Percentiles rank a stretch among this genome's conserved stretches.
Conservation (phyloP, 2,797 vertebrate genomes). For the Cichlasoma orientale region DNA sequence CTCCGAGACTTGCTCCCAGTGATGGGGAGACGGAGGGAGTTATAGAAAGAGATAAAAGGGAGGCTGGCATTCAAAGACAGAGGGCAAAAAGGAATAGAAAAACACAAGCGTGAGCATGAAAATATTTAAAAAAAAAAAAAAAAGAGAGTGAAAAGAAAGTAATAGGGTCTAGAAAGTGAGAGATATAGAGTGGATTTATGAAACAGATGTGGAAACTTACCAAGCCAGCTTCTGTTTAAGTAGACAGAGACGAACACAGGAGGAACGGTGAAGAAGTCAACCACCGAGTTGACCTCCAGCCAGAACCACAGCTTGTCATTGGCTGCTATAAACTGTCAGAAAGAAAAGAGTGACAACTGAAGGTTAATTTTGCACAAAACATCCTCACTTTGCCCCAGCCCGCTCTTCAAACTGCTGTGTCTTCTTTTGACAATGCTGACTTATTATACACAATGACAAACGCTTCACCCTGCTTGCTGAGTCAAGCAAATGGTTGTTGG, state of each 20-base stretch:
- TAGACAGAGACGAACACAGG: constrained; percentile 98
- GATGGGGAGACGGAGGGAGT: constrained; percentile 44
- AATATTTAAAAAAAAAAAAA: neutral
- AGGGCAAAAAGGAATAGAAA: constrained; percentile 20
- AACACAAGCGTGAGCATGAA: neutral
- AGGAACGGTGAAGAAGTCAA: constrained; percentile 98
- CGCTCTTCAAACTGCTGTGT: constrained; percentile 21
- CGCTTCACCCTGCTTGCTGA: constrained; percentile 58
- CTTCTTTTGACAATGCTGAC: constrained; percentile 24
- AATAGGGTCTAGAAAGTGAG: neutral
- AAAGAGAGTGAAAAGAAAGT: neutral
- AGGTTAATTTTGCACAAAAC: constrained; percentile 17
- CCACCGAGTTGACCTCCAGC: constrained; percentile 98
- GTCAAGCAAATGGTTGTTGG: constrained; percentile 53
- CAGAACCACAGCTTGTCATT: constrained; percentile 99
- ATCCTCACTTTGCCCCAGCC: neutral
- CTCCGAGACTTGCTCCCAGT: constrained; percentile 65
- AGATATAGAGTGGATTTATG: neutral
- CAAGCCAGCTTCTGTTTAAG: constrained; percentile 97
- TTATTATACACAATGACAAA: constrained; percentile 45
- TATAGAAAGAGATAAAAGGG: constrained; percentile 48
- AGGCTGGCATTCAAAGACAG: constrained; percentile 35
- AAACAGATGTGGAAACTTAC: constrained; percentile 80
- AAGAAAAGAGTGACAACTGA: neutral
- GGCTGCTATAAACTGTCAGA: constrained; percentile 92